These are phyloP conservation scores for Corydoras sp. DNA, from an alignment of 2,113 vertebrate species.

Conservation along the genomic window DNA sequence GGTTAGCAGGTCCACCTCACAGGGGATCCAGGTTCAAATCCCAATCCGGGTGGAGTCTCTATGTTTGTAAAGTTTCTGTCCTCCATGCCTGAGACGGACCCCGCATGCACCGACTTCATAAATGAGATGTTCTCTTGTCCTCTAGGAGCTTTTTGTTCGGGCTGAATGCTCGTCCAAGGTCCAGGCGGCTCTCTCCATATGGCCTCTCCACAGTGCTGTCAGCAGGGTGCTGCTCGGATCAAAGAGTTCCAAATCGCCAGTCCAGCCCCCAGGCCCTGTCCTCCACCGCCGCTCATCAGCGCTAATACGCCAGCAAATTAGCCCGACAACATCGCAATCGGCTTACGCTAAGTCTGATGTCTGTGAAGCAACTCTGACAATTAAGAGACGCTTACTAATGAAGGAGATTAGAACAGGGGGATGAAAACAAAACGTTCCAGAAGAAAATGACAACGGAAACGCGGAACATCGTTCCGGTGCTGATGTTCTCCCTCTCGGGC, in stretches of 20 bases:
- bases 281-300: constrained; percentile 41
- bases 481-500: no score
- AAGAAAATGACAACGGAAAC: no score
- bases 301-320: constrained; percentile 52
- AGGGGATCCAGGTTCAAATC: background rate
- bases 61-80: background rate
- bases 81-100: background rate
- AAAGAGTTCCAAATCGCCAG: constrained; percentile 41
- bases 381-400: constrained; percentile 60
- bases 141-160: constrained; percentile 18
- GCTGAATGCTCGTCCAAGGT: constrained; percentile 31
- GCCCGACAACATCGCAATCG: constrained; percentile 55
- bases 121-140: constrained; percentile 24
- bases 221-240: constrained; percentile 52
- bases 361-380: constrained; percentile 59
- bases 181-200: constrained; percentile 54
- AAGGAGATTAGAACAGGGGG: constrained; percentile 56
- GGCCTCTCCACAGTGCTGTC: constrained; percentile 53
- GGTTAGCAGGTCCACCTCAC: no score
- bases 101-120: constrained; percentile 5
- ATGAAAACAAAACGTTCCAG: no score
- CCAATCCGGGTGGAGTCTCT: no score
- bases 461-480: no score
- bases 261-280: constrained; percentile 37
- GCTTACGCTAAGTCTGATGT: constrained; percentile 62